Base-by-base conservation (phyloP, 1,140 invertebrate genomes). In the Drosophila neocordata region DNA sequence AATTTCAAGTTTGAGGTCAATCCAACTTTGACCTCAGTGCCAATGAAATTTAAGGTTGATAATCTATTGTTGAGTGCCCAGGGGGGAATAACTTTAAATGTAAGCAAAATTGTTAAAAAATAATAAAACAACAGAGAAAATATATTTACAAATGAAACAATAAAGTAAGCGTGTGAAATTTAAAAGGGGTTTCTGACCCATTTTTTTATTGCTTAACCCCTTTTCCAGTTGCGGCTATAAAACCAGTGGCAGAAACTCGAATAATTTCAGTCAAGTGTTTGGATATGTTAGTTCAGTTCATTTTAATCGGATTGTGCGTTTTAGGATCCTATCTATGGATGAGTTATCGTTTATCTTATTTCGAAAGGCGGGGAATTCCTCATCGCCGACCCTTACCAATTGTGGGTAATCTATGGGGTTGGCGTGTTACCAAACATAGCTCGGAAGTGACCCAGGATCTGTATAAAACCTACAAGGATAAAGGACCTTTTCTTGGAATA, bases 1-100 rank as follows among this genome's bases (percentile, higher is more conserved):
- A 81, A 85, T 35, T 88, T 68, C 4, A 90, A 89, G 63, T 87
- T 92, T 6, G 64, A 60, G 31, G 22, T 73, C 4, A 59, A 76
- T 27, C 37, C 84, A 0, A 53, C 71, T 4, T 22, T 76, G 27
- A 88, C 83, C 1, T 57, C 55, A n/a, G 61, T 79, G 5, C 83
- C 83, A 0, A 31, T 88, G 1, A 73, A 65, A 13, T 67, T 71
- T 12, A 56, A 58, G 2, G 13, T 2, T 1, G 64, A 67, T 20
- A 59, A 73, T 24, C 15, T 87, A 11, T 55, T 87, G 11, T 8
- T 87, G 6, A 61, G 53, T 11, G n/a, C 82, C 0, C 57, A 82
- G 13, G 77, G 64, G 7, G 82, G 82, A 20, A 75, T 87, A 24
- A 34, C 56, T 22, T 18, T 87, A 0, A 82, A 76, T 35, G 82